These are phyloP conservation scores for Peromyscus leucopus DNA, from an alignment of 2,113 vertebrate species.

Conservation along the genomic window DNA sequence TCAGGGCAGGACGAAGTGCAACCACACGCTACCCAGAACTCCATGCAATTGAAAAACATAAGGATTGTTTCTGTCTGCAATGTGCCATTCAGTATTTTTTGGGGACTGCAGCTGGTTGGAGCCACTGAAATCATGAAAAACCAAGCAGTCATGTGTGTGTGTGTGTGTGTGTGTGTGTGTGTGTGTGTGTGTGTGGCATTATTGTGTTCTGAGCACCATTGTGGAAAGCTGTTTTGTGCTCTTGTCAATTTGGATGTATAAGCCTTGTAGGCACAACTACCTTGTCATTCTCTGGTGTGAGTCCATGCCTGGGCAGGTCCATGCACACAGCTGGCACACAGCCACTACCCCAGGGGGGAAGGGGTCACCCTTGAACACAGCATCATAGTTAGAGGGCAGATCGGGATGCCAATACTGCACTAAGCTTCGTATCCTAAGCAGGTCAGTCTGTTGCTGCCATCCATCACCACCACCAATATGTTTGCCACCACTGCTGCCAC, in stretches of 20 bases:
- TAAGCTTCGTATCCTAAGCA: background rate
- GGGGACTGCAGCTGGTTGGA: background rate
- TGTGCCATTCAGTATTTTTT: background rate
- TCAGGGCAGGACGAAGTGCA: background rate
- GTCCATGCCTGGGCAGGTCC: background rate
- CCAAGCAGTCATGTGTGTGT: background rate
- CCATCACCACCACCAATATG: rapidly evolving
- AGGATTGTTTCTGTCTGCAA: background rate
- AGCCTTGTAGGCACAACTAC: background rate
- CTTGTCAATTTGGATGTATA: background rate
- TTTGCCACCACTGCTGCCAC: rapidly evolving
- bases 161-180: no score
- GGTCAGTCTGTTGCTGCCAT: background rate
- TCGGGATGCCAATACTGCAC: background rate
- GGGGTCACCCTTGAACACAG: background rate
- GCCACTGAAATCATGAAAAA: background rate
- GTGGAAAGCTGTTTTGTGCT: background rate
- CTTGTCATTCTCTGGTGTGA: background rate
- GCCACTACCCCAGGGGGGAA: no score
- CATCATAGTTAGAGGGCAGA: background rate
- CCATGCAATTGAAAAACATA: background rate
- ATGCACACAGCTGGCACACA: background rate
- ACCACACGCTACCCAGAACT: background rate
- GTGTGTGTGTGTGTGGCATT: background rate
- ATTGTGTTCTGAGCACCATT: background rate